These are phyloP conservation scores for Nycticryphes semicollaris DNA, from an alignment of 2,113 vertebrate species.

Conservation along the genomic window DNA sequence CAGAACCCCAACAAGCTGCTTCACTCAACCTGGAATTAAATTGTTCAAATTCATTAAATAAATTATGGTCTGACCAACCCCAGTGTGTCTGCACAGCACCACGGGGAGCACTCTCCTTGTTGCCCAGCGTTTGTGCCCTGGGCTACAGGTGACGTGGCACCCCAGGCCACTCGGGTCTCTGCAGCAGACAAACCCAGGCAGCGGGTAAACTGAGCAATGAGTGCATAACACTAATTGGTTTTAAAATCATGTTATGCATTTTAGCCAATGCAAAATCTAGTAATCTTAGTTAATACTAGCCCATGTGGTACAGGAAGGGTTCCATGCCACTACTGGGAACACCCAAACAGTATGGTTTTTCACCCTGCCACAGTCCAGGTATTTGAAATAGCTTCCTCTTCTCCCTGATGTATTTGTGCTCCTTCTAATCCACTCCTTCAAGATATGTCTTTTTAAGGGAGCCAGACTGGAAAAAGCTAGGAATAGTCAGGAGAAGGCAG, in stretches of 20 bases:
- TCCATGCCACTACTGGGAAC: background rate
- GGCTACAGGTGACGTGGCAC: background rate
- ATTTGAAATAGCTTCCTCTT: background rate
- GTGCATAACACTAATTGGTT: background rate
- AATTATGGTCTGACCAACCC: background rate
- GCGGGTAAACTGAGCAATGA: background rate
- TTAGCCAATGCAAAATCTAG: background rate
- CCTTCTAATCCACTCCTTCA: background rate
- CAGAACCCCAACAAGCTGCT: background rate
- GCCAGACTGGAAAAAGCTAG: background rate
- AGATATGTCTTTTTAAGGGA: background rate
- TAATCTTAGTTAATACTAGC: background rate
- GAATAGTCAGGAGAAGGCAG: background rate
- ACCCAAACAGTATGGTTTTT: background rate
- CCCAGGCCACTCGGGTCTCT: accelerated
- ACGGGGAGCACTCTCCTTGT: accelerated
- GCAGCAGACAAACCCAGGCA: background rate
- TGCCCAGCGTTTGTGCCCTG: too few relatives aligned
- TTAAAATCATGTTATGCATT: background rate
- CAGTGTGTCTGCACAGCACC: background rate
- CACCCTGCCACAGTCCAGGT: background rate
- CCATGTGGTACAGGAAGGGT: background rate
- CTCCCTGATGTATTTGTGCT: background rate
- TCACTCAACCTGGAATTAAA: background rate
- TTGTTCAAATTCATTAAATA: background rate